Percentiles rank a stretch among this genome's conserved stretches.
Evolutionary conservation across 2,888 invertebrate genomes (phyloP).

Genomic region (Idaea biselata): DNA sequence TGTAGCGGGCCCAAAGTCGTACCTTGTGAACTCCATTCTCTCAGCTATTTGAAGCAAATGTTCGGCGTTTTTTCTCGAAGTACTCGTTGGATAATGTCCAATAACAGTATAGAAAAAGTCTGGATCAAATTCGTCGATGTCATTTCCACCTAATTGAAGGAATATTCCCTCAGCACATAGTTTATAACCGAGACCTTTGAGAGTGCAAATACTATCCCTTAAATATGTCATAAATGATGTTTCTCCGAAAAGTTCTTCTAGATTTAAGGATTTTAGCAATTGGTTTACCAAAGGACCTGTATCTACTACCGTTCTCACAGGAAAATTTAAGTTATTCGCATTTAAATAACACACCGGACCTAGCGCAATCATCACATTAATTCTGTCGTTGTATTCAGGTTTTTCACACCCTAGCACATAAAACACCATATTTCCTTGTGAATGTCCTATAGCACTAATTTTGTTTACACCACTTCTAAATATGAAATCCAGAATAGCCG

Average conservation of each 20-base stretch:
- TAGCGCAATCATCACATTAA: slow-evolving; percentile 70
- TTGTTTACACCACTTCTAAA: slow-evolving; percentile 64
- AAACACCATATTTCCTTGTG: slow-evolving; percentile 81
- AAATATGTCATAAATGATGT: slow-evolving; percentile 11
- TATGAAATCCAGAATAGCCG: slow-evolving; percentile 75
- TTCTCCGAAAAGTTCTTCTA: slow-evolving; percentile 18
- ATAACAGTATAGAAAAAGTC: slow-evolving; percentile 48
- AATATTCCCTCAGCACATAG: slow-evolving; percentile 19
- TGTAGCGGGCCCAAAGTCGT: slow-evolving; percentile 14
- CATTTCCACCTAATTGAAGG: slow-evolving; percentile 60
- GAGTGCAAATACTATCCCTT: slow-evolving; percentile 13
- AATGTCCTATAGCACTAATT: slow-evolving; percentile 84
- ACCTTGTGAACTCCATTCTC: slow-evolving; percentile 12
- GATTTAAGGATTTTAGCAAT: slow-evolving; percentile 9
- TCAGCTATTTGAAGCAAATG: slow-evolving; percentile 33
- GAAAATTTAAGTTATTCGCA: slow-evolving; percentile 13
- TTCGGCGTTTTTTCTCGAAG: slow-evolving; percentile 34
- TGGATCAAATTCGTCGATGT: slow-evolving; percentile 71
- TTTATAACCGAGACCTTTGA: slow-evolving; percentile 15
- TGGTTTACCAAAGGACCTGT: slow-evolving; percentile 10
- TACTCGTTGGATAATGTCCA: slow-evolving; percentile 38
- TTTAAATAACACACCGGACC: slow-evolving; percentile 77
- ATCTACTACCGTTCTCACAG: slow-evolving; percentile 12
- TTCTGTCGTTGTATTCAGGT: slow-evolving; percentile 79
- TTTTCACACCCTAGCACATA: slow-evolving; percentile 71